Percentiles rank a stretch among this genome's conserved stretches.
phyloP scores from a whole-genome alignment of 2,888 invertebrate species.

The Argyresthia goedartella region DNA sequence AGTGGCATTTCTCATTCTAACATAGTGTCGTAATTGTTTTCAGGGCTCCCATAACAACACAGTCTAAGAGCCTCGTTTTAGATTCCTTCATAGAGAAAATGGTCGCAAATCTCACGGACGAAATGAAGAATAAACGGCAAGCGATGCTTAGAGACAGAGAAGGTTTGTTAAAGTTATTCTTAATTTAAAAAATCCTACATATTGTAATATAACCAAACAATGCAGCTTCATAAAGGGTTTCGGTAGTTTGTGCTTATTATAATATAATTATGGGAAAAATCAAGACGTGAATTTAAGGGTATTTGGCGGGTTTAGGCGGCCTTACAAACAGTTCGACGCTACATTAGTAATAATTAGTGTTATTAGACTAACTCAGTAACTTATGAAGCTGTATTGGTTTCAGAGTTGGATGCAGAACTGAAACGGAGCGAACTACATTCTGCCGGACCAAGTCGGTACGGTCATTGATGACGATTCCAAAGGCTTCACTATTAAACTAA shows the following conservation, averaged over 20 bases:
- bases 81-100: constrained; percentile 82
- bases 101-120: constrained; percentile 72
- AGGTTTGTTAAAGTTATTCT: constrained; percentile 26
- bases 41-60: constrained; percentile 48
- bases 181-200: not conserved
- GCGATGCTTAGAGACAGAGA: constrained; percentile 61
- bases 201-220: constrained; percentile 23
- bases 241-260: too few relatives aligned
- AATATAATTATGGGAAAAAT: too few relatives aligned
- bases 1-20: too few relatives aligned
- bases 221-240: constrained; percentile 41
- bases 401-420: constrained; percentile 48
- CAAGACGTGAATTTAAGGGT: too few relatives aligned
- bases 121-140: constrained; percentile 69
- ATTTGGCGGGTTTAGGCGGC: too few relatives aligned
- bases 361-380: not conserved
- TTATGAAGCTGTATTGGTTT: constrained; percentile 63
- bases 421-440: constrained; percentile 18
- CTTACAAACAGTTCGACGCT: too few relatives aligned
- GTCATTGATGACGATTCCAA: not conserved
- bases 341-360: too few relatives aligned
- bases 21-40: constrained; percentile 7
- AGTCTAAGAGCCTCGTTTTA: constrained; percentile 74
- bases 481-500: too few relatives aligned
- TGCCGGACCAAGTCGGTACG: constrained; percentile 39